Conservation (phyloP, 1,140 invertebrate genomes). For the Meloidogyne hapla region DNA sequence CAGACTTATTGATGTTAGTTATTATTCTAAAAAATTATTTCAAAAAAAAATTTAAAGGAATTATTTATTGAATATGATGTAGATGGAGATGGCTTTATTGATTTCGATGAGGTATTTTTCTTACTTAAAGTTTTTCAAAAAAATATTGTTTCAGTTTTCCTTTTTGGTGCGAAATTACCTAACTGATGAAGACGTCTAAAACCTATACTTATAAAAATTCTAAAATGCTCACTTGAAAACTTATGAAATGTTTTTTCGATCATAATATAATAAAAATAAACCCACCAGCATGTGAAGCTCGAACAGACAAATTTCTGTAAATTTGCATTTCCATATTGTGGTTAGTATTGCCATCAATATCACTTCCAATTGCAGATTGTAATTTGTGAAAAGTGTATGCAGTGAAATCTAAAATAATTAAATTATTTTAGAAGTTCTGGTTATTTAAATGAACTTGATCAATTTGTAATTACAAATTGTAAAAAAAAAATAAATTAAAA, state of each 20-base stretch:
- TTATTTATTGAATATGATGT: constrained; percentile 51
- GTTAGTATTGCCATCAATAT: too few species aligned
- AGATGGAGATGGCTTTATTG: constrained; percentile 44
- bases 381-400: too few species aligned
- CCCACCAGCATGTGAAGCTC: constrained; percentile 70
- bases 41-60: constrained; percentile 47
- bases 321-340: constrained; percentile 69
- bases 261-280: constrained; percentile 2
- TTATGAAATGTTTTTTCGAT: not conserved
- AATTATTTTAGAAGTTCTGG: too few species aligned
- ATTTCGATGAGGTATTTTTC: constrained; percentile 42
- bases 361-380: too few species aligned
- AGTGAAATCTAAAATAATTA: too few species aligned
- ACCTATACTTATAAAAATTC: not conserved
- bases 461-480: too few species aligned
- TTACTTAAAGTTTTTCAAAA: constrained; percentile 9
- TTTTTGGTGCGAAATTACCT: constrained; percentile 50
- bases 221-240: not conserved
- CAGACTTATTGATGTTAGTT: constrained; percentile 46
- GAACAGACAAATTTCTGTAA: constrained; percentile 79
- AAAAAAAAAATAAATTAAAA: too few species aligned
- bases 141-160: constrained; percentile 31
- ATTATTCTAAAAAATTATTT: constrained; percentile 27
- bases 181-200: constrained; percentile 45
- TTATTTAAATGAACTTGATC: too few species aligned